Evolutionary conservation across 2,113 vertebrate species (phyloP).

Genomic region (Erythrolamprus reginae): DNA sequence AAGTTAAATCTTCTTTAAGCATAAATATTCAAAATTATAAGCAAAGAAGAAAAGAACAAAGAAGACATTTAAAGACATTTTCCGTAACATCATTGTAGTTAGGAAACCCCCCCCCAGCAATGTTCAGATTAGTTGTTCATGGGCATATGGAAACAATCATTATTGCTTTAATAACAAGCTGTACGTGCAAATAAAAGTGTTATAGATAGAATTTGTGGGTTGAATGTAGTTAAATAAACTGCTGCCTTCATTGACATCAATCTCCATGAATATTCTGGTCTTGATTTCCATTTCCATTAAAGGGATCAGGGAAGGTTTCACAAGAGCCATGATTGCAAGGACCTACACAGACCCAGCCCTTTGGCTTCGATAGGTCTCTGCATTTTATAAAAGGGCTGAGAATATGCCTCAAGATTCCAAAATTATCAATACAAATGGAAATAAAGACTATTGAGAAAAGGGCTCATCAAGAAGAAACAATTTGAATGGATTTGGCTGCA

Average conservation of each 20-base stretch:
- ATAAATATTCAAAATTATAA: background rate
- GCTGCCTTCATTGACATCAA: background rate
- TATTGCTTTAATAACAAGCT: background rate
- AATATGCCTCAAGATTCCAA: background rate
- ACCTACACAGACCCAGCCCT: background rate
- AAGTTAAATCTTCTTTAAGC: background rate
- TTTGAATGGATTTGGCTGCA: background rate
- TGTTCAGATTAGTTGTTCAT: conserved; percentile 7
- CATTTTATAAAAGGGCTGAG: background rate
- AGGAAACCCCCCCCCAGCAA: background rate
- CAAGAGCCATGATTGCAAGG: background rate
- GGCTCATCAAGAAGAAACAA: background rate
- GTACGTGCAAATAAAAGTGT: conserved; percentile 20
- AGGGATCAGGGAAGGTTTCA: background rate
- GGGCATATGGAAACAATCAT: conserved; percentile 1
- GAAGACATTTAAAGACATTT: background rate
- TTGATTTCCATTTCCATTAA: background rate
- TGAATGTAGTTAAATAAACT: conserved; percentile 11
- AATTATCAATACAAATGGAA: conserved; percentile 1
- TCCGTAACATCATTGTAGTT: background rate
- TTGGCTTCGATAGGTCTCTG: background rate
- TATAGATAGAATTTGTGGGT: conserved; percentile 6
- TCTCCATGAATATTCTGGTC: background rate
- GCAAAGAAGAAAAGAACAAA: conserved; percentile 1
- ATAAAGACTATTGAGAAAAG: background rate